These are phyloP conservation scores for Nesometra sesokonis DNA, from an alignment of 35 echinoderm and acorn worm species.

Conservation along the genomic window DNA sequence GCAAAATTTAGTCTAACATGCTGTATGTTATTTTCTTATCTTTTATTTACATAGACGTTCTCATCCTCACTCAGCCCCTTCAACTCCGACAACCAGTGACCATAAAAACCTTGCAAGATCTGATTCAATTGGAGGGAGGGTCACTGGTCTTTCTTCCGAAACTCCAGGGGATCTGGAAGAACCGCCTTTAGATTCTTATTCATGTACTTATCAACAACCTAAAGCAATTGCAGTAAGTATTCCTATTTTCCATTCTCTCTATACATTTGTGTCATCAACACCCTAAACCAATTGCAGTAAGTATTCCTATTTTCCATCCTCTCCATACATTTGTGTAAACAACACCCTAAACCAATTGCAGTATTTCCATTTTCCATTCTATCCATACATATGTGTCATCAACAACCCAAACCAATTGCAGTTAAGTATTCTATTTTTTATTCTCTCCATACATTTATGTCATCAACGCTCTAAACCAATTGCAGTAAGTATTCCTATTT, in stretches of 20 bases:
- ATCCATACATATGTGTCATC: too few relatives aligned
- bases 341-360: too few relatives aligned
- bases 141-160: neutral
- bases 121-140: neutral
- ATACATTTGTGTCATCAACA: too few relatives aligned
- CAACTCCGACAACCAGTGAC: neutral
- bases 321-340: too few relatives aligned
- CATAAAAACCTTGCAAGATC: neutral
- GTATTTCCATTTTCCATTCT: too few relatives aligned
- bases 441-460: too few relatives aligned
- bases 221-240: conserved; percentile 7
- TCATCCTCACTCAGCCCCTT: neutral
- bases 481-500: neutral
- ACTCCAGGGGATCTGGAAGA: neutral
- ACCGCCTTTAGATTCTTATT: neutral
- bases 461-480: neutral
- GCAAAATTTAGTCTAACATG: too few relatives aligned
- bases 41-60: neutral
- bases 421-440: too few relatives aligned
- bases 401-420: too few relatives aligned
- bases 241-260: too few relatives aligned
- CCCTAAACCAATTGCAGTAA: too few relatives aligned
- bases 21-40: neutral
- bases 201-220: neutral
- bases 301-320: too few relatives aligned